phyloP scores from a whole-genome alignment of 2,888 invertebrate genomes.

The Zygaena filipendulae region DNA sequence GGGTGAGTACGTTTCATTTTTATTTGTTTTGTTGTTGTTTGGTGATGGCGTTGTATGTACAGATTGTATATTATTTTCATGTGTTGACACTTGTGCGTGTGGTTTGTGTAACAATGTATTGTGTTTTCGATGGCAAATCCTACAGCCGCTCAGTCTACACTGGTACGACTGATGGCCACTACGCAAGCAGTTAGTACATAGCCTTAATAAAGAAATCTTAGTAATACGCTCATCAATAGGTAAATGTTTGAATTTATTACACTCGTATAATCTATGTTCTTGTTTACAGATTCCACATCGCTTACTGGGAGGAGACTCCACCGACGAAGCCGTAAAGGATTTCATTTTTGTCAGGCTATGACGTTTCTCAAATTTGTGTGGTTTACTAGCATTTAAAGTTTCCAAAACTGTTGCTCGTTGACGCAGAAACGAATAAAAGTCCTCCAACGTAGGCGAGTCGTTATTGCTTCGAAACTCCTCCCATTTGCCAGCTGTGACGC shows the following conservation, averaged over 20 bases:
- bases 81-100: background rate
- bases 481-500: slow-evolving; percentile 5
- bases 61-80: background rate
- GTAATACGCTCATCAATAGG: slow-evolving; percentile 5
- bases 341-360: background rate
- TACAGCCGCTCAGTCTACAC: slow-evolving; percentile 6
- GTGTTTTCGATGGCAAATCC: slow-evolving; percentile 10
- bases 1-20: background rate
- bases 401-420: slow-evolving; percentile 5
- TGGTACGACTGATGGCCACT: slow-evolving; percentile 5
- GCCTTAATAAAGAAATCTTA: slow-evolving; percentile 2
- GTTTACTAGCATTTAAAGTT: slow-evolving; percentile 2
- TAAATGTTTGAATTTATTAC: slow-evolving; percentile 5
- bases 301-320: slow-evolving; percentile 1
- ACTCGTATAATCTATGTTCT: too few species aligned
- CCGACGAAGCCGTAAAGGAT: slow-evolving; percentile 3
- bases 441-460: slow-evolving; percentile 5
- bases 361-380: background rate
- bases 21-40: background rate
- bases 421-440: slow-evolving; percentile 5
- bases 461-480: too few species aligned
- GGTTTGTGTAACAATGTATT: slow-evolving; percentile 9
- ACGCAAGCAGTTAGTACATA: slow-evolving; percentile 10
- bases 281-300: slow-evolving; percentile 3
- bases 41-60: slow-evolving; percentile 2